phyloP scores from a whole-genome alignment of 2,113 vertebrate genomes.

The Pangasianodon hypophthalmus region DNA sequence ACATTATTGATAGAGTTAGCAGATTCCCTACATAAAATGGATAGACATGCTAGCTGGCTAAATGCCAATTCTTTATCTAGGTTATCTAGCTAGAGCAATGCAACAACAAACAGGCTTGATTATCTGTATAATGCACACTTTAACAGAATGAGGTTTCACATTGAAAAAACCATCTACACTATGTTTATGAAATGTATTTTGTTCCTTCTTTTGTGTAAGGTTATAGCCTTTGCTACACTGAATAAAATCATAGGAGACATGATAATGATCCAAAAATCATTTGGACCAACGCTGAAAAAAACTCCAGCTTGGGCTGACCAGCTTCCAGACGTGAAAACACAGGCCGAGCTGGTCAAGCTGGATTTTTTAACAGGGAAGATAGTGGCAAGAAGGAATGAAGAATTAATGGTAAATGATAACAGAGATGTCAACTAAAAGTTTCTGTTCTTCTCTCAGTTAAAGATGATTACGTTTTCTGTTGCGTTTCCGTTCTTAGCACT shows the following conservation, averaged over 20 bases:
- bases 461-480: neutral
- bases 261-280: neutral
- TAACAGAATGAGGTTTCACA: neutral
- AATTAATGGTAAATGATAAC: neutral
- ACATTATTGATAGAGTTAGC: neutral
- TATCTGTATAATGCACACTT: neutral
- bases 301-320: neutral
- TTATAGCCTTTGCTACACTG: neutral
- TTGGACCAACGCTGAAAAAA: neutral
- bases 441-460: neutral
- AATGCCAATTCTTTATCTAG: neutral
- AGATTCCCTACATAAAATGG: too few species aligned
- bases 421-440: neutral
- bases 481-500: neutral
- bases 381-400: neutral
- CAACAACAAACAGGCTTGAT: neutral
- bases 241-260: neutral
- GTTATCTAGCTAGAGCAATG: neutral
- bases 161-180: neutral
- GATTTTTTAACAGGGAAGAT: neutral
- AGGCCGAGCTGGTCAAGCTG: neutral
- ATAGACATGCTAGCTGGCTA: too few species aligned
- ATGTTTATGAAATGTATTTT: neutral
- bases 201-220: neutral
- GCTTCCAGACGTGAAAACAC: neutral